Conservation (phyloP, 2,797 vertebrate genomes). For the Enteromius afrohamiltoni region DNA sequence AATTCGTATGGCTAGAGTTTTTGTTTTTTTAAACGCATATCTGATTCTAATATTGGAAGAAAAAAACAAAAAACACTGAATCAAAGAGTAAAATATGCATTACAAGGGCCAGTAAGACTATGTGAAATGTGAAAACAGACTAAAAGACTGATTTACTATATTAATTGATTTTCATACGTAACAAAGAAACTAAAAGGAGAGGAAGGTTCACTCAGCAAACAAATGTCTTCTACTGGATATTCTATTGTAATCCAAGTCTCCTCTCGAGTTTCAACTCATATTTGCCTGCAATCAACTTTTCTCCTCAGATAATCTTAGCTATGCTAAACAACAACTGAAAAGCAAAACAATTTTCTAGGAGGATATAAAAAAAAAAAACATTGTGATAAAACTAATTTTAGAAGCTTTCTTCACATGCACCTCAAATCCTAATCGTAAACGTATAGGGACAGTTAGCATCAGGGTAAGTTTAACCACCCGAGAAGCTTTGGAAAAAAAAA, state of each 20-base stretch:
- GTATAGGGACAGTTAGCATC: neutral
- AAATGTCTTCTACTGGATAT: neutral
- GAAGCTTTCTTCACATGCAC: neutral
- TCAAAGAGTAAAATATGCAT: neutral
- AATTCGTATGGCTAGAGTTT: neutral
- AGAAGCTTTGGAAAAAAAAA: neutral
- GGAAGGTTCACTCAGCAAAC: neutral
- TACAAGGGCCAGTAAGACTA: neutral
- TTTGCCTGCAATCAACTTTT: neutral
- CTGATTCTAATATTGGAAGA: neutral
- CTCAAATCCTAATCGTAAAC: neutral
- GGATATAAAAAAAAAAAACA: neutral
- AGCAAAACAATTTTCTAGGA: neutral
- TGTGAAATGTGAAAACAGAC: neutral
- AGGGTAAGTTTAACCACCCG: neutral
- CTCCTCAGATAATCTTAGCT: neutral
- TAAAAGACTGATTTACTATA: neutral
- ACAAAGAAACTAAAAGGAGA: neutral
- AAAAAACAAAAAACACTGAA: neutral
- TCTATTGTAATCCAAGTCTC: neutral
- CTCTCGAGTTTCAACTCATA: neutral
- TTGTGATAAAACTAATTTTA: neutral
- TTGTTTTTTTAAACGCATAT: neutral
- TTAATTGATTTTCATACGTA: neutral
- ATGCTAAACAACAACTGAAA: neutral